A percentile compares a stretch with the other conserved stretches of the same genome.
These are phyloP conservation scores for Chiloscyllium punctatum DNA, from an alignment of 2,797 vertebrate species.

Conservation along the genomic window DNA sequence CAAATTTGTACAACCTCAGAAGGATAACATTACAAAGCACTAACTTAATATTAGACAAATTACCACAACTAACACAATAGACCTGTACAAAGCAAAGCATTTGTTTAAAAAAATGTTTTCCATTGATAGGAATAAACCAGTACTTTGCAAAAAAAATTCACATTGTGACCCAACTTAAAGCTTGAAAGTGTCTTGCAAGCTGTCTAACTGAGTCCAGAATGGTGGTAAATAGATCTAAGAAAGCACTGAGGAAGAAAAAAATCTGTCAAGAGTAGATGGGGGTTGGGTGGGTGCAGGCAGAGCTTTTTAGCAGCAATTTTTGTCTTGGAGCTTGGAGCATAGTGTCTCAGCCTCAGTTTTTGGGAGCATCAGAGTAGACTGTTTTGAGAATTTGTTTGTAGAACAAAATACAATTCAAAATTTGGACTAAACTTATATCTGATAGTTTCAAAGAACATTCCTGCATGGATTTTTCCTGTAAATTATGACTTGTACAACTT, in stretches of 20 bases:
- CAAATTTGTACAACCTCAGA: not conserved
- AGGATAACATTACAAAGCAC: not conserved
- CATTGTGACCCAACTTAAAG: no score
- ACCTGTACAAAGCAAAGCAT: not conserved
- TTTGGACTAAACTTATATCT: not conserved
- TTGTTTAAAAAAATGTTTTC: not conserved
- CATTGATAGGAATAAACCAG: no score
- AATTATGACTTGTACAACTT: not conserved
- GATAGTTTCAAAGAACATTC: not conserved
- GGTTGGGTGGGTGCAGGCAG: no score
- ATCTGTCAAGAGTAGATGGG: no score
- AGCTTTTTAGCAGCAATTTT: no score
- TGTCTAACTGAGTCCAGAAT: no score
- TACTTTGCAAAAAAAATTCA: no score
- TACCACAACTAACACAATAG: not conserved
- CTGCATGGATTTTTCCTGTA: not conserved
- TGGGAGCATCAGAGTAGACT: not conserved
- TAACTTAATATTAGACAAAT: not conserved
- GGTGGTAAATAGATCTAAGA: no score
- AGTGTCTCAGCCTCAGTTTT: no score
- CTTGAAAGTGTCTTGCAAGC: no score
- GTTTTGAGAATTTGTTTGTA: not conserved
- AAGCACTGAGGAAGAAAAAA: no score
- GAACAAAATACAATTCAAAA: not conserved
- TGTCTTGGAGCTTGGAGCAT: no score